A percentile compares a stretch with the other conserved stretches of the same genome.
These are phyloP conservation scores for Cybosia mesomella DNA, from an alignment of 2,888 invertebrate genomes.

Conservation along the genomic window DNA sequence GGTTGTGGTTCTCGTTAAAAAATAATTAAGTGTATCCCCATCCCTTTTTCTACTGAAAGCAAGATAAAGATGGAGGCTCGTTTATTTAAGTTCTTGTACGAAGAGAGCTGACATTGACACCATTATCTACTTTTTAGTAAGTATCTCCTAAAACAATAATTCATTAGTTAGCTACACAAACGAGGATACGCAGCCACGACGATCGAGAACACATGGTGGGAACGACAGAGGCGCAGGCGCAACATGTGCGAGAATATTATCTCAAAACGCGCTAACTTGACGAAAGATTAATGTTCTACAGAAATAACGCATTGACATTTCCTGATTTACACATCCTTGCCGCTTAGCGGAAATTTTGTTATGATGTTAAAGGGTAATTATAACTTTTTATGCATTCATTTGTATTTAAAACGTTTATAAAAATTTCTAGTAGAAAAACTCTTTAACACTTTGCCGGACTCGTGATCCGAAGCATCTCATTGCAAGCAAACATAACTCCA, in stretches of 20 bases:
- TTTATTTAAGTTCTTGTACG: constrained; percentile 15
- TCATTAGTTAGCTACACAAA: constrained; percentile 19
- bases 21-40: not conserved
- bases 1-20: not conserved
- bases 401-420: not conserved
- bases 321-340: constrained; percentile 48
- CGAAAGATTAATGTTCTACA: constrained; percentile 50
- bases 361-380: not conserved
- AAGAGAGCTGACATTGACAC: not conserved
- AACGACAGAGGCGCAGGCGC: constrained; percentile 23
- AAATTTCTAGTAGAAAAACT: too few relatives aligned
- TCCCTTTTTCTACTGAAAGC: not conserved
- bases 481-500: too few relatives aligned
- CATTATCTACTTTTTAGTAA: not conserved
- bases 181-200: constrained; percentile 30
- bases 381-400: not conserved
- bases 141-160: constrained; percentile 13
- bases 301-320: constrained; percentile 46
- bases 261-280: constrained; percentile 35
- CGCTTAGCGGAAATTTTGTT: constrained; percentile 19
- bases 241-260: constrained; percentile 25
- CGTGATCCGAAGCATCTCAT: too few relatives aligned
- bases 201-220: constrained; percentile 37
- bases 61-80: not conserved
- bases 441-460: too few relatives aligned